phyloP scores from a whole-genome alignment of 2,113 vertebrate species.

The Danio rerio region DNA sequence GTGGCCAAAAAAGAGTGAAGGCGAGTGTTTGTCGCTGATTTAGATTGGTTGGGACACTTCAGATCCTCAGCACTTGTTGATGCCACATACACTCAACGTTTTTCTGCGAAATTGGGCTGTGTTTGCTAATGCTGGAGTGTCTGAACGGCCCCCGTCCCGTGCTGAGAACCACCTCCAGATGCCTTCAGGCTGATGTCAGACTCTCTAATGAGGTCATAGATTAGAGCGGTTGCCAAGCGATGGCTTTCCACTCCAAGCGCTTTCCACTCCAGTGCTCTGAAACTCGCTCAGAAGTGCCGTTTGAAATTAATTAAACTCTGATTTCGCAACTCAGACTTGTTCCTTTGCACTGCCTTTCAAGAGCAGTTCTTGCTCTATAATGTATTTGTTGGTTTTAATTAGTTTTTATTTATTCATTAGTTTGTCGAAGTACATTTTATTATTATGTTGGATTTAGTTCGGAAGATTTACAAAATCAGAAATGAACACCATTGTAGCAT shows the following conservation, averaged over 20 bases:
- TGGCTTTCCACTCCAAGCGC: constrained; percentile 83
- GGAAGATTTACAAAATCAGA: no score
- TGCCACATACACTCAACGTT: not conserved
- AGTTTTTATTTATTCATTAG: no score
- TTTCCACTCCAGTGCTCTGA: constrained; percentile 91
- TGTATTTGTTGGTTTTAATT: not conserved
- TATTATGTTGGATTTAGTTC: no score
- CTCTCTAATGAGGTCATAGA: constrained; percentile 85
- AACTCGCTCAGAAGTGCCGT: constrained; percentile 92
- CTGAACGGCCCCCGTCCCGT: constrained; percentile 58
- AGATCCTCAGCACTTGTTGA: constrained; percentile 1
- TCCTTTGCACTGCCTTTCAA: constrained; percentile 68
- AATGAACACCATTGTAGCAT: no score
- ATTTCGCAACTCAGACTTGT: constrained; percentile 81
- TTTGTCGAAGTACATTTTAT: no score
- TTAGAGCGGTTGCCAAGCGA: constrained; percentile 91
- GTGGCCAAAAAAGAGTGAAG: not conserved
- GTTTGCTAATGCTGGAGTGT: constrained; percentile 52
- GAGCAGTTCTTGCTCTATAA: constrained; percentile 66
- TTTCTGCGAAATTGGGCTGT: constrained; percentile 1
- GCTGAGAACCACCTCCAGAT: constrained; percentile 79
- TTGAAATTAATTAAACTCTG: constrained; percentile 98
- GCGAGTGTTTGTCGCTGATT: not conserved
- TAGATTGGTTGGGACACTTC: not conserved
- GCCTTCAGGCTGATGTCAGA: constrained; percentile 93